Conservation (phyloP, 2,888 invertebrate species). For the Drosophila anceps region DNA sequence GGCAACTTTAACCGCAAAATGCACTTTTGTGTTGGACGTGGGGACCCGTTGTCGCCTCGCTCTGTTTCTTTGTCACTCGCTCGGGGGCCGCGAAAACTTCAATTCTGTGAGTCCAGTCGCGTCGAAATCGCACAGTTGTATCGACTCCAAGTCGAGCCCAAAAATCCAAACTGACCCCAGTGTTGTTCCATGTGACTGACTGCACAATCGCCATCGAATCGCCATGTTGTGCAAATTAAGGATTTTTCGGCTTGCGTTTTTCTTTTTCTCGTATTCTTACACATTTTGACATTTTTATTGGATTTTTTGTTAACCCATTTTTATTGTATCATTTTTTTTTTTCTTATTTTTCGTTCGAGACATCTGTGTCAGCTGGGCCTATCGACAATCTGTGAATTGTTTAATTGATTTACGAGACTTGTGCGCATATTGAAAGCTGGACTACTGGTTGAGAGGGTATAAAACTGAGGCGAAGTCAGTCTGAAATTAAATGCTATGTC, state of each 20-base stretch:
- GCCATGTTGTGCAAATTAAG: slow-evolving; percentile 63
- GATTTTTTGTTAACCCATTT: slow-evolving; percentile 18
- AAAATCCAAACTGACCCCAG: slow-evolving; percentile 35
- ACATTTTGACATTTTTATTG: slow-evolving; percentile 57
- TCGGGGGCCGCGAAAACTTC: slow-evolving; percentile 32
- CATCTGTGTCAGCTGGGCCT: slow-evolving; percentile 66
- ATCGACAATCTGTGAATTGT: slow-evolving; percentile 56
- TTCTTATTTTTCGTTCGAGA: neutral
- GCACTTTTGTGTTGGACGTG: slow-evolving; percentile 53
- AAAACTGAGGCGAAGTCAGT: neutral
- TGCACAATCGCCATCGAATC: slow-evolving; percentile 62
- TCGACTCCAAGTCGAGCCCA: slow-evolving; percentile 12
- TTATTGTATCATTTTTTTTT: slow-evolving; percentile 7
- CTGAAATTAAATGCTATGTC: neutral
- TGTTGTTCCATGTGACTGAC: slow-evolving; percentile 58
- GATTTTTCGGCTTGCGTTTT: slow-evolving; percentile 50
- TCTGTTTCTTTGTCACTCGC: slow-evolving; percentile 42
- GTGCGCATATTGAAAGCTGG: slow-evolving; percentile 21
- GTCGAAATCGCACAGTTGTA: slow-evolving; percentile 2
- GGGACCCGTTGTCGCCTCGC: slow-evolving; percentile 40
- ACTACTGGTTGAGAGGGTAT: neutral
- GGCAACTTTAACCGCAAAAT: slow-evolving; percentile 62
- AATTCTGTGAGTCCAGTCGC: slow-evolving; percentile 21
- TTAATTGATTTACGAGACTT: slow-evolving; percentile 49
- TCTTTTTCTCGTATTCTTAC: slow-evolving; percentile 32